Percentiles rank a stretch among this genome's conserved stretches.
phyloP scores from a whole-genome alignment of 2,888 invertebrate species.

The Hemaris fuciformis region DNA sequence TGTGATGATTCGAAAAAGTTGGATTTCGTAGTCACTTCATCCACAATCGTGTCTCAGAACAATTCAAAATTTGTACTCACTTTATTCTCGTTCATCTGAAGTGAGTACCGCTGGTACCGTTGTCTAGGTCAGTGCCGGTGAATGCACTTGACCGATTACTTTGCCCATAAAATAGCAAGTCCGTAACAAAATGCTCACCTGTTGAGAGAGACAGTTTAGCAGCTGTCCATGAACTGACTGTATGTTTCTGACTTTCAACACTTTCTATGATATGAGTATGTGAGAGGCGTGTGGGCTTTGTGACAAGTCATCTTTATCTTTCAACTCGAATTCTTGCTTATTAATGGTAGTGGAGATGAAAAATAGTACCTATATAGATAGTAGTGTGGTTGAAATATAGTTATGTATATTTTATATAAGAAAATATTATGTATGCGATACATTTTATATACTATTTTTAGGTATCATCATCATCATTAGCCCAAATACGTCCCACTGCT shows the following conservation, averaged over 20 bases:
- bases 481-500: too few relatives aligned
- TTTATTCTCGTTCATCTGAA: not conserved
- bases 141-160: slow-evolving; percentile 66
- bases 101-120: slow-evolving; percentile 41
- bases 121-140: slow-evolving; percentile 55
- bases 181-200: slow-evolving; percentile 18
- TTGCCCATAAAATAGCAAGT: slow-evolving; percentile 33
- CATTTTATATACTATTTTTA: too few relatives aligned
- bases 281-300: not conserved
- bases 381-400: too few relatives aligned
- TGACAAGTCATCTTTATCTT: not conserved
- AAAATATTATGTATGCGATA: too few relatives aligned
- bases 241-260: slow-evolving; percentile 3
- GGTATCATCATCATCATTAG: too few relatives aligned
- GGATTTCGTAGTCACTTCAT: too few relatives aligned
- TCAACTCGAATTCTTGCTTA: not conserved
- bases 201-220: slow-evolving; percentile 16
- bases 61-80: not conserved
- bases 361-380: not conserved
- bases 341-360: not conserved
- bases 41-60: too few relatives aligned
- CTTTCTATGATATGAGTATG: slow-evolving; percentile 10
- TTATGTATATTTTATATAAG: too few relatives aligned
- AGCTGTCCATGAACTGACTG: not conserved
- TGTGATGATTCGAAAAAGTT: too few relatives aligned